A percentile compares a stretch with the other conserved stretches of the same genome.
These are phyloP conservation scores for Myotis planiceps DNA, from an alignment of 2,797 vertebrate genomes.

Conservation along the genomic window DNA sequence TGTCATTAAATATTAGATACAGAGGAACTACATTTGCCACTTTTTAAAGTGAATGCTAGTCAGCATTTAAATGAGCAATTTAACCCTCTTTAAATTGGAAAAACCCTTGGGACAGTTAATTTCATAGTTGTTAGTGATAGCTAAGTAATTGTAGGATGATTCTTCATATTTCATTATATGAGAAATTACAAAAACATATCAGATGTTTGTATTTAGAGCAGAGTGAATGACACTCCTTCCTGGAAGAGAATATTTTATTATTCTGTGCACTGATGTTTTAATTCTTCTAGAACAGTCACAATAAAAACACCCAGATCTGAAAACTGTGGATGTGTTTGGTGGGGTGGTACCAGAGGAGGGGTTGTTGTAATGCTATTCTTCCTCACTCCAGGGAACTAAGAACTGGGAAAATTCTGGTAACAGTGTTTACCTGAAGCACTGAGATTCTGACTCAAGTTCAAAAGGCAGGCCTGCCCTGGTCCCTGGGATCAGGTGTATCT, in stretches of 20 bases:
- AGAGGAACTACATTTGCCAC: slow-evolving; percentile 77
- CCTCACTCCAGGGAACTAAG: not conserved
- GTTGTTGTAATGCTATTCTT: not conserved
- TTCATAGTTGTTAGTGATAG: slow-evolving; percentile 82
- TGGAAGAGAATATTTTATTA: slow-evolving; percentile 58
- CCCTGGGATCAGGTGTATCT: not conserved
- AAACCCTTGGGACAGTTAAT: slow-evolving; percentile 77
- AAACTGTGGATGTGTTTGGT: not conserved
- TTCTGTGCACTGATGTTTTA: slow-evolving; percentile 57
- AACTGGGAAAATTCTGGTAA: not conserved
- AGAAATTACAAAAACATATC: slow-evolving; percentile 71
- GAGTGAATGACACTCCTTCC: slow-evolving; percentile 52
- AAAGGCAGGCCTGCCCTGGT: not conserved
- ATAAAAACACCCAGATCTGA: not conserved
- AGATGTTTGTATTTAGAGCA: slow-evolving; percentile 74
- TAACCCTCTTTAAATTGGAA: slow-evolving; percentile 80
- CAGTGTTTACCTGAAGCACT: not conserved
- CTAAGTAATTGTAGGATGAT: slow-evolving; percentile 73
- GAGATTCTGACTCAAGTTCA: not conserved
- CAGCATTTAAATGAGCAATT: slow-evolving; percentile 85
- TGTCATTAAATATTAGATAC: slow-evolving; percentile 79
- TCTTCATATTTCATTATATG: slow-evolving; percentile 79
- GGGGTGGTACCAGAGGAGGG: not conserved
- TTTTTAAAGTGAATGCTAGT: slow-evolving; percentile 82
- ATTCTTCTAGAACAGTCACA: slow-evolving; percentile 52